Percentiles rank a stretch among this genome's conserved stretches.
These are phyloP conservation scores for Adrianichthys oophorus DNA, from an alignment of 2,797 vertebrate genomes.

Conservation along the genomic window DNA sequence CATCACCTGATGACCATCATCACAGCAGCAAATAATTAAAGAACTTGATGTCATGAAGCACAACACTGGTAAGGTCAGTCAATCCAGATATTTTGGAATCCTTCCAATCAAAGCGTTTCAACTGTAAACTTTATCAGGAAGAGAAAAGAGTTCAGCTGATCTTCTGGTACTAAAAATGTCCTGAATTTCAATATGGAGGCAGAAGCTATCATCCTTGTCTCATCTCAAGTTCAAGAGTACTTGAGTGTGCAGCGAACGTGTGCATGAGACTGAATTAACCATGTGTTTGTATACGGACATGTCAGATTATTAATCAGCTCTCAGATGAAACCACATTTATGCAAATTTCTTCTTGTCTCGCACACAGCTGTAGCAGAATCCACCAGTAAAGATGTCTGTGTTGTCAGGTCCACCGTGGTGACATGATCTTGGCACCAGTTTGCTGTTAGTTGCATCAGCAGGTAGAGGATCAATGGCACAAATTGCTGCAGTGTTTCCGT, in stretches of 20 bases:
- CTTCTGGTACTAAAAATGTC: conserved; percentile 51
- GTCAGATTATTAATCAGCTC: conserved; percentile 68
- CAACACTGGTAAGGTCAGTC: no score
- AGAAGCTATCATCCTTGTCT: conserved; percentile 50
- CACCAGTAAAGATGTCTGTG: conserved; percentile 72
- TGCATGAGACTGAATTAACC: conserved; percentile 67
- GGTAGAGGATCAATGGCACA: conserved; percentile 39
- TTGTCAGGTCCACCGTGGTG: conserved; percentile 70
- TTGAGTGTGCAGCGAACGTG: conserved; percentile 53
- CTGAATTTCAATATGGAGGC: conserved; percentile 69
- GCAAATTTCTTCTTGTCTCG: conserved; percentile 50
- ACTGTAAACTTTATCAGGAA: conserved; percentile 28
- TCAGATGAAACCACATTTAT: conserved; percentile 72
- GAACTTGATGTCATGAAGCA: no score
- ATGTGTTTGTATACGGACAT: conserved; percentile 41
- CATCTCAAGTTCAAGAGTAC: conserved; percentile 39
- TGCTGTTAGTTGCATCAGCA: conserved; percentile 65
- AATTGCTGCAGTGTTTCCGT: conserved; percentile 11
- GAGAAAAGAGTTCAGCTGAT: conserved; percentile 40
- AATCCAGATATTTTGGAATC: background rate
- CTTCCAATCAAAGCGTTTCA: conserved; percentile 31
- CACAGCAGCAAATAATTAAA: no score
- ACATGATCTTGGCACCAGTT: conserved; percentile 67
- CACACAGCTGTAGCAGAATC: conserved; percentile 51
- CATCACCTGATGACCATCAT: no score